A percentile compares a stretch with the other conserved stretches of the same genome.
Conservation (phyloP, 2,113 vertebrate species). For the Odobenus rosmarus region DNA sequence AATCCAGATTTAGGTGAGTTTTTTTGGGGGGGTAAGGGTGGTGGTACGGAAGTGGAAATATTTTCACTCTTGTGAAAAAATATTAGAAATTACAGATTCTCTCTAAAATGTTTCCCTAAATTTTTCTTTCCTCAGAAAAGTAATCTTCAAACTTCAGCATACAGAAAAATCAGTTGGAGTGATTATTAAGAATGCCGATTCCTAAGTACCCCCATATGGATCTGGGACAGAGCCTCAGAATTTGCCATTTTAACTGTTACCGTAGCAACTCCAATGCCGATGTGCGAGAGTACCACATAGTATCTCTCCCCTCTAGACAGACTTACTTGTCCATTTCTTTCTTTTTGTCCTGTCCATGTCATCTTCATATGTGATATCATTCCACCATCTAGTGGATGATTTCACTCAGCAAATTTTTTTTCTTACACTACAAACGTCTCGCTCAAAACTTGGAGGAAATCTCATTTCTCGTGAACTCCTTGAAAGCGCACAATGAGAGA, state of each 20-base stretch:
- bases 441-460: slow-evolving; percentile 5
- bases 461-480: neutral
- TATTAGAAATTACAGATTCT: neutral
- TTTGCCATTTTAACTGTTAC: neutral
- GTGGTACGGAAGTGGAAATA: neutral
- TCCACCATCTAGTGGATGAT: slow-evolving; percentile 67
- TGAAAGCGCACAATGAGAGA: neutral
- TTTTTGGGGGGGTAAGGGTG: accelerated
- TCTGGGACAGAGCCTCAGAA: neutral
- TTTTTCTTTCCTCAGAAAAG: neutral
- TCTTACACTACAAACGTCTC: neutral
- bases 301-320: neutral
- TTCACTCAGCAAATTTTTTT: neutral
- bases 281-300: neutral
- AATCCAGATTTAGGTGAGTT: neutral
- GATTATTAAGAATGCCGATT: neutral
- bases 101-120: neutral
- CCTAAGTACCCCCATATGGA: neutral
- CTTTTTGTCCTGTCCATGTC: neutral
- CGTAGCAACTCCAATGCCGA: neutral
- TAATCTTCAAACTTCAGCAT: neutral
- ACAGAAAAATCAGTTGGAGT: neutral
- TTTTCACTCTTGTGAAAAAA: neutral
- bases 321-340: neutral
- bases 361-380: neutral